Evolutionary conservation across 2,888 invertebrate species (phyloP).

Genomic region (Ormia ochracea): DNA sequence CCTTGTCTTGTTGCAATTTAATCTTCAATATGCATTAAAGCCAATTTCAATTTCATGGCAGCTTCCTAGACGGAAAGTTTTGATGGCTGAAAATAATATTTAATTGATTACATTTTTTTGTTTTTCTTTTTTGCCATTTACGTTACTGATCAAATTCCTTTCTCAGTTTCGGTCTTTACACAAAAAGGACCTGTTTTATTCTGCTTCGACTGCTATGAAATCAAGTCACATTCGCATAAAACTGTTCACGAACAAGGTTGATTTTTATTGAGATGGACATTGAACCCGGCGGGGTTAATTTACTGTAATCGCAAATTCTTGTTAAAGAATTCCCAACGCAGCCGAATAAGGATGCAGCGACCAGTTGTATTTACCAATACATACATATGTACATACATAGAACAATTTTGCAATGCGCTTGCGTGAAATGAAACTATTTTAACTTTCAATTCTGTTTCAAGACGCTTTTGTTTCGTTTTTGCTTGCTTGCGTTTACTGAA

Average conservation of each 20-base stretch:
- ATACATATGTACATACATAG: no score
- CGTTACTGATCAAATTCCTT: background rate
- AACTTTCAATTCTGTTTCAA: slow-evolving; percentile 1
- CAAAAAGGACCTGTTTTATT: slow-evolving; percentile 39
- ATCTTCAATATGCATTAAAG: background rate
- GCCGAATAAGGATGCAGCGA: background rate
- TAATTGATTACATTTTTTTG: background rate
- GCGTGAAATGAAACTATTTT: slow-evolving; percentile 26
- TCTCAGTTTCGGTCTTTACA: background rate
- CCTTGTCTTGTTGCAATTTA: background rate
- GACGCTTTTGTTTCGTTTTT: background rate
- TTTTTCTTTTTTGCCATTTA: no score
- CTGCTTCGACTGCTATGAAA: background rate
- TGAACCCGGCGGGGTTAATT: slow-evolving; percentile 35
- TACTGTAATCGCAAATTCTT: slow-evolving; percentile 21
- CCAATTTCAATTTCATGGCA: background rate
- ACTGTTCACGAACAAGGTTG: slow-evolving; percentile 23
- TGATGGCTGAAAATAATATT: background rate
- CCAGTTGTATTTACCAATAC: background rate
- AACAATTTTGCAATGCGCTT: background rate
- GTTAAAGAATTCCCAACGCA: slow-evolving; percentile 4
- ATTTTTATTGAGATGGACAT: slow-evolving; percentile 37
- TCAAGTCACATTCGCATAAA: slow-evolving; percentile 20
- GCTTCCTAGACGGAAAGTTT: slow-evolving; percentile 24
- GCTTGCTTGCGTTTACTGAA: background rate